Evolutionary conservation across 2,797 vertebrate genomes (phyloP), one percentile per base, ranked within the genome.

Genomic region (Columba guinea): DNA sequence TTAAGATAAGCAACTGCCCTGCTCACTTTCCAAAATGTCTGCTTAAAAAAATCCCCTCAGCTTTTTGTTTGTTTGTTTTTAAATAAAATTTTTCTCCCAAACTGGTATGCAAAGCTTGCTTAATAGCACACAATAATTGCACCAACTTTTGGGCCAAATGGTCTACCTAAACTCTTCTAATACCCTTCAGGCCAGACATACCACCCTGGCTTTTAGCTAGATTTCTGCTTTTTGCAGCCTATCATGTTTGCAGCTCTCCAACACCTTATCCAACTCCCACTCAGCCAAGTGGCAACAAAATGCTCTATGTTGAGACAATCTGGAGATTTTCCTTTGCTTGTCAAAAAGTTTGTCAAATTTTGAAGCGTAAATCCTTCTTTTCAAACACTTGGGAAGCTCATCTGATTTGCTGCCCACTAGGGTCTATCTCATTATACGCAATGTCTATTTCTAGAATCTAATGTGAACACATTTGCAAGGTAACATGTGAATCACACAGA

Each of bases 231-330:
- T 91, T 89, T 91, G 35, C 27, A 85, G 37, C 24, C 49, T 76
- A 41, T 41, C 32, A 1, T 58, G 22, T 91, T 89, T 78, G 35
- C 67, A 81, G 58, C 56, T 94, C 49, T 88, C 85, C 35, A 65
- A 56, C 85, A 86, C 84, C 65, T 94, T 86, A 68, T 62, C 32
- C 23, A 86, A 90, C 91, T 5, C 94, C 96, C 83, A 94, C 93
- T 86, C 80, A 86, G 30, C 21, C 59, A 95, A 94, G 89, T 90
- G 59, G 52, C 77, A 96, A 93, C 27, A 95, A 96, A 96, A 96
- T 70, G 65, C 93, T 96, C 87, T 67, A 39, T 73, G 63, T 82
- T 96, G 89, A 97, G 67, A 86, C 83, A 96, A 88, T 95, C 96
- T 97, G 95, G 93, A 97, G 83, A 82, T 79, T 81, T 91, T 95